These are phyloP conservation scores for Achlya flavicornis DNA, from an alignment of 2,888 invertebrate species.

Conservation along the genomic window DNA sequence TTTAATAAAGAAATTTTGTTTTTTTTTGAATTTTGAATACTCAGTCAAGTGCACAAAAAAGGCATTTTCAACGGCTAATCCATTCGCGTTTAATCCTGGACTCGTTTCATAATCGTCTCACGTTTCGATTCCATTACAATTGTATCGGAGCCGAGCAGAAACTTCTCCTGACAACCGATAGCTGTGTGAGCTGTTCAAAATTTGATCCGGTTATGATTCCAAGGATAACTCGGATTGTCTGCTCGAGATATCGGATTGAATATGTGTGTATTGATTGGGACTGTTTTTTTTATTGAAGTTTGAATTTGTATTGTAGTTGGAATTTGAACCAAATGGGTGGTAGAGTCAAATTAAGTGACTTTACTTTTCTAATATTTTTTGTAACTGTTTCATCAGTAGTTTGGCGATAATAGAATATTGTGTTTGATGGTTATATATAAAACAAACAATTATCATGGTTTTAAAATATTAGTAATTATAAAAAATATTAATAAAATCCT, in stretches of 20 bases:
- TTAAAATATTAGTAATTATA: too few relatives aligned
- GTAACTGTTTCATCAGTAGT: too few relatives aligned
- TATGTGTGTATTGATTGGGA: not conserved
- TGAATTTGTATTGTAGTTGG: too few relatives aligned
- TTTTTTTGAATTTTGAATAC: too few relatives aligned
- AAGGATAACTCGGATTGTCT: constrained; percentile 15
- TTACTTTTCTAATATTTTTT: too few relatives aligned
- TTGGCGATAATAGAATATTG: too few relatives aligned
- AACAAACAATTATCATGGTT: too few relatives aligned
- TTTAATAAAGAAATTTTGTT: too few relatives aligned
- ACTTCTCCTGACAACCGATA: constrained; percentile 36
- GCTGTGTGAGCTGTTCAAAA: constrained; percentile 46
- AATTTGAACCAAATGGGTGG: too few relatives aligned
- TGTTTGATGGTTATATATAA: too few relatives aligned
- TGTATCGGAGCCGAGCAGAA: constrained; percentile 41
- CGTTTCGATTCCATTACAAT: constrained; percentile 54
- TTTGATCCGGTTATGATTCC: constrained; percentile 48
- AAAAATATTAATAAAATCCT: too few relatives aligned
- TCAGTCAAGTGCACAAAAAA: not conserved
- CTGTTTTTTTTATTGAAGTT: too few relatives aligned
- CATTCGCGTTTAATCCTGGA: not conserved
- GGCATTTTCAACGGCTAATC: not conserved
- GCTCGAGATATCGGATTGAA: not conserved
- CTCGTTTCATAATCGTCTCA: constrained; percentile 40
- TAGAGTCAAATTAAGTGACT: not conserved